Base-by-base conservation (phyloP, 1,140 invertebrate genomes). In the Hesperophylax magnus region DNA sequence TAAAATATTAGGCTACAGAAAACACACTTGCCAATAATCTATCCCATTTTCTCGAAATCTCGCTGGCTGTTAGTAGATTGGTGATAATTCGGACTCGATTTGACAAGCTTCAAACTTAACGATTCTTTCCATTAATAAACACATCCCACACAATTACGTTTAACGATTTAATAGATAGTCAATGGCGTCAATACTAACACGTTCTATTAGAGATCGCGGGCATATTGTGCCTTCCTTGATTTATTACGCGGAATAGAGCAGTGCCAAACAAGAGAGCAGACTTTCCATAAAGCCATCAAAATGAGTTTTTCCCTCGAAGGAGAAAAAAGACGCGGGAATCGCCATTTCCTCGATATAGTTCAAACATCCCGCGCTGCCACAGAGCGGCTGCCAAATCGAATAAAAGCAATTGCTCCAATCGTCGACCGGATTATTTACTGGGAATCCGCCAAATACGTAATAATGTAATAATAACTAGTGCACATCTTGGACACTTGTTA, bases 391-490 rank as follows among this genome's bases (percentile, higher is more conserved):
- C 56, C 56, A 58, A 58, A 18, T 58, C 6, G 22, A 58, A 58
- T 58, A 58, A 18, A 58, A 20, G 54, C 54, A 22, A 58, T 20
- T 20, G 22, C 56, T 58, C 18, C 56, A 58, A 18, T 20, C 22
- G n/a, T 58, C 56, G 6, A 22, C 6, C 7, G n/a, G 56, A 58
- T 58, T 22, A 58, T 58, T 22, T 14, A 58, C 22, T 58, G n/a
- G n/a, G 22, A 20, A 58, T 58, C 56, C 7, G 56, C 56, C 56
- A 58, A 58, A 58, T 58, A 58, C 56, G 56, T 58, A 58, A 58
- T 58, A 47, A 47, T 14, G 39, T 47, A 47, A 47, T 47, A 47
- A 14, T 14, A 27, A 5, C 27, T 9, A 47, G 8, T 47, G 39
- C 39, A 47, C 39, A 47, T 47, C 39, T 47, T 47, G 39, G 39